These are phyloP conservation scores for Semicossyphus pulcher DNA, from an alignment of 2,113 vertebrate species.

Conservation along the genomic window DNA sequence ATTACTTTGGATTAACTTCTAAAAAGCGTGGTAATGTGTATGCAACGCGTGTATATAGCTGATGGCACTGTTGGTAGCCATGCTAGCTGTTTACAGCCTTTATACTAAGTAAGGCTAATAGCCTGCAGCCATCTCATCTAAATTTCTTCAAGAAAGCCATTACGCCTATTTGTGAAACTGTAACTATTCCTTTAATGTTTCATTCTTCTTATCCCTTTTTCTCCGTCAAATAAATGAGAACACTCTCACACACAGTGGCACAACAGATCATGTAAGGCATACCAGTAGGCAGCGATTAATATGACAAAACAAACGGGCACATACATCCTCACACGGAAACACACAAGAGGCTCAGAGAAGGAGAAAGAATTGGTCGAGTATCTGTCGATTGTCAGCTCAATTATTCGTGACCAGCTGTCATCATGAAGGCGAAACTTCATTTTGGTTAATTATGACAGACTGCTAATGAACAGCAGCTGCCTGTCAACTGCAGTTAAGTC, in stretches of 20 bases:
- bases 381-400: conserved; percentile 64
- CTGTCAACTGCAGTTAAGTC: conserved; percentile 31
- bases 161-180: not conserved
- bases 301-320: conserved; percentile 29
- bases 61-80: not conserved
- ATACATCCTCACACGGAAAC: conserved; percentile 30
- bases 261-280: conserved; percentile 67
- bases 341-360: conserved; percentile 41
- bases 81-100: not conserved
- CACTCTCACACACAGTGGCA: conserved; percentile 18
- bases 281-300: conserved; percentile 35
- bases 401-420: conserved; percentile 60
- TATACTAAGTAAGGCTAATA: not conserved
- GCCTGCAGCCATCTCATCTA: not conserved
- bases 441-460: conserved; percentile 50
- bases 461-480: conserved; percentile 35
- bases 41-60: too few species aligned
- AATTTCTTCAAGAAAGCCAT: conserved; percentile 7
- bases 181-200: conserved; percentile 14
- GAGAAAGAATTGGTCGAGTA: conserved; percentile 36
- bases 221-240: conserved; percentile 8
- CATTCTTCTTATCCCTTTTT: conserved; percentile 24
- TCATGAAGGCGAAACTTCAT: conserved; percentile 56
- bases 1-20: too few species aligned
- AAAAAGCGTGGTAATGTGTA: too few species aligned